Base-by-base conservation (phyloP, 2,888 invertebrate genomes). In the Serripes groenlandicus region DNA sequence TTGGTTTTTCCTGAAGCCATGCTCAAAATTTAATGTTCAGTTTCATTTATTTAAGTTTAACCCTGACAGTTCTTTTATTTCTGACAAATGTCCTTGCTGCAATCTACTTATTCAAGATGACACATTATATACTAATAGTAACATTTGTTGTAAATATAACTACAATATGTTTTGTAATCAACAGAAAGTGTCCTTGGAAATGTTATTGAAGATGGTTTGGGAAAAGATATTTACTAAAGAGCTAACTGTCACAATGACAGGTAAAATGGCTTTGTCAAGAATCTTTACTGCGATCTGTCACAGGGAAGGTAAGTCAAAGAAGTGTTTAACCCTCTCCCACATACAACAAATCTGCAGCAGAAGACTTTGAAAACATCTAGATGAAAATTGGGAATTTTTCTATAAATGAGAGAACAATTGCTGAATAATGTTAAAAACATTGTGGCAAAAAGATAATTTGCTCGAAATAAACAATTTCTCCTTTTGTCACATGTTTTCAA, bases 261-360 rank as follows among this genome's bases (percentile, higher is more conserved):
- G 86, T 1, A 78, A 86, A 56, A 83, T 82, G 78, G 73, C 78
- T 21, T 69, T 81, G 21, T 73, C 83, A 73, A 73, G 87, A 23
- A 52, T 88, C 26, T 88, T 88, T 81, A 78, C 82, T 35, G 89
- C 83, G 9, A 60, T 88, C 30, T 85, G 85, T 78, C 52, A 66
- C 15, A 23, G 58, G 21, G 73, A 84, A 82, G 87, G 89, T 89
- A 83, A 54, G 73, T 5, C 3, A 49, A 5, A 49, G 49, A 42
- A 42, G 42, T 11, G 7, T 42, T 42, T 42, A 42, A 42, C 7
- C 42, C 42, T 42, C 9, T 42, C 7, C 42, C 42, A 42, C 15
- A 42, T 15, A 42, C 15, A 42, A 42, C 42, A 42, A 42, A 7
- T 15, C 42, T 42, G 42, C 7, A 15, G 42, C 7, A 42, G 42